A percentile compares a stretch with the other conserved stretches of the same genome.
phyloP scores from a whole-genome alignment of 1,140 invertebrate genomes.

The Ips typographus region DNA sequence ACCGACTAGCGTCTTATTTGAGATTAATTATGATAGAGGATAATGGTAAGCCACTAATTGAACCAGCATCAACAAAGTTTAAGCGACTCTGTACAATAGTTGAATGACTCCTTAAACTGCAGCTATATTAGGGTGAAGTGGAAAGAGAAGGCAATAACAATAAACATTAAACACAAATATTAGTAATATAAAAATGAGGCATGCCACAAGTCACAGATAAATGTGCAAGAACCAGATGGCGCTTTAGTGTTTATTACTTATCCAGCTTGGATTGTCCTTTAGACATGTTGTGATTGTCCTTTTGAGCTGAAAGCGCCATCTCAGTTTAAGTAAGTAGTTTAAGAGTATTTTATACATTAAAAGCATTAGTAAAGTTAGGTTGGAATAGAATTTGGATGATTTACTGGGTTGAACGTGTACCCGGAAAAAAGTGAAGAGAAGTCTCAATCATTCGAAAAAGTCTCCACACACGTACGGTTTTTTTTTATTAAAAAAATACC shows the following conservation, averaged over 20 bases:
- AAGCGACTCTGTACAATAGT: too few species aligned
- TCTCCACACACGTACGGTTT: slow-evolving; percentile 39
- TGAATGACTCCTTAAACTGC: too few species aligned
- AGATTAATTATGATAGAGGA: too few species aligned
- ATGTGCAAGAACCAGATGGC: slow-evolving; percentile 4
- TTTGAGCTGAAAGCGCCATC: too few species aligned
- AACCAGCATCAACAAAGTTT: too few species aligned
- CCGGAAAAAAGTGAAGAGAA: slow-evolving; percentile 20
- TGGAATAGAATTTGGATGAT: slow-evolving; percentile 49
- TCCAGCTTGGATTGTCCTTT: too few species aligned
- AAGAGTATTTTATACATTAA: too few species aligned
- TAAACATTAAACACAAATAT: slow-evolving; percentile 44
- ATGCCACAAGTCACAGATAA: slow-evolving; percentile 41
- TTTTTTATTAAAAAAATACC: slow-evolving; percentile 34
- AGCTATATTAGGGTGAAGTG: background rate
- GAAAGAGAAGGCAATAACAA: slow-evolving; percentile 48
- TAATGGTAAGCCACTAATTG: too few species aligned
- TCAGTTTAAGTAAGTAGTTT: too few species aligned
- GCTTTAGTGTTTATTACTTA: background rate
- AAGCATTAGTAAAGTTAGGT: background rate
- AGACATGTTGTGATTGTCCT: too few species aligned
- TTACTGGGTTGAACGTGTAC: slow-evolving; percentile 37
- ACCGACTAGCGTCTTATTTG: too few species aligned
- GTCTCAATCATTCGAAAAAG: slow-evolving; percentile 43
- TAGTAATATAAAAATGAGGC: slow-evolving; percentile 31